phyloP scores from a whole-genome alignment of 2,113 vertebrate species.

The Porphyrio hochstetteri region DNA sequence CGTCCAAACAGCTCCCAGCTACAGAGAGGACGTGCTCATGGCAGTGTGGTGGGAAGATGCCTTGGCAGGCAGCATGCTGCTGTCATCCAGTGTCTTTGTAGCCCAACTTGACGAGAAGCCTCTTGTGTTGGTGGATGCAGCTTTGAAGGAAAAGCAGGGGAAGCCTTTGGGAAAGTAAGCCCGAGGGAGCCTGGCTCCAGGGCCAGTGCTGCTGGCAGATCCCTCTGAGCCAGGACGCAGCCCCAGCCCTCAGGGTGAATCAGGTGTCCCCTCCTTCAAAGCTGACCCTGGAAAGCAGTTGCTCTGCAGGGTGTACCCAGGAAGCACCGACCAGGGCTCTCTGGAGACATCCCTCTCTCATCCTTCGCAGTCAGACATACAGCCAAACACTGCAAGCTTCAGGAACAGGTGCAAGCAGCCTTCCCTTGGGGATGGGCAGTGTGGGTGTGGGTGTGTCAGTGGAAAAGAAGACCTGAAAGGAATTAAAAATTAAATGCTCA shows the following conservation, averaged over 20 bases:
- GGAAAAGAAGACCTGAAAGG: not conserved
- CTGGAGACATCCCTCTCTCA: rapidly evolving
- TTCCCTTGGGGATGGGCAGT: not conserved
- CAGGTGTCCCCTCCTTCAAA: not conserved
- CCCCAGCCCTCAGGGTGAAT: not conserved
- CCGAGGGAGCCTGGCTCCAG: not conserved
- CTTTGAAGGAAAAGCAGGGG: not conserved
- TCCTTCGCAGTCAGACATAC: not conserved
- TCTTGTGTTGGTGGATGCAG: not conserved
- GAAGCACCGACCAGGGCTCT: not conserved
- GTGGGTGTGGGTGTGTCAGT: too few species aligned
- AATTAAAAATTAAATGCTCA: not conserved
- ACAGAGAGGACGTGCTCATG: rapidly evolving
- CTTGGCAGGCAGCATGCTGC: rapidly evolving
- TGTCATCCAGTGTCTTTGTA: not conserved
- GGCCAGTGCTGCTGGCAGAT: not conserved
- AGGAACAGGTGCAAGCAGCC: not conserved
- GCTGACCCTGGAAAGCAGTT: not conserved
- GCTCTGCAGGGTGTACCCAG: not conserved
- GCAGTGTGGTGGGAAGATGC: rapidly evolving
- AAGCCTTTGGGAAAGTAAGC: not conserved
- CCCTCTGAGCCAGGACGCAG: not conserved
- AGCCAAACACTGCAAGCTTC: not conserved
- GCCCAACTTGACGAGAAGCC: not conserved
- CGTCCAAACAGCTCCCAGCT: not conserved